These are phyloP conservation scores for Isotomurus palustris DNA, from an alignment of 2,888 invertebrate species.

Conservation along the genomic window DNA sequence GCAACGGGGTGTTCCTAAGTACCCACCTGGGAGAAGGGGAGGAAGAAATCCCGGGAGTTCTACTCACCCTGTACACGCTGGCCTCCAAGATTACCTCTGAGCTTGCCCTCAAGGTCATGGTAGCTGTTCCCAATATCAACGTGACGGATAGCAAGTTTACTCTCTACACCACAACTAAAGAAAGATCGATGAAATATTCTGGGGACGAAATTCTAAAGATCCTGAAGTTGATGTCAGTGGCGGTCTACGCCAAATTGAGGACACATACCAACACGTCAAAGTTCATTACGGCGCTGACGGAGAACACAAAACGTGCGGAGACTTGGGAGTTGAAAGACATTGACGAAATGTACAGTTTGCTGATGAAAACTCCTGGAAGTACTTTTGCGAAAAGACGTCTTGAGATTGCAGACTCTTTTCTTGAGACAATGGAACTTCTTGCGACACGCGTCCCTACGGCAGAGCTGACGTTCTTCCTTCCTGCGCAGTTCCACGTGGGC, in stretches of 20 bases:
- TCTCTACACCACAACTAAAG: neutral
- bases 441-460: neutral
- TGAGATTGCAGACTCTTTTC: neutral
- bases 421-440: neutral
- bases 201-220: neutral
- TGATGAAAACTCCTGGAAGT: neutral
- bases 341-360: neutral
- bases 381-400: too few species aligned
- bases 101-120: neutral
- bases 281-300: neutral
- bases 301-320: too few species aligned
- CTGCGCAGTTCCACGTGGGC: neutral
- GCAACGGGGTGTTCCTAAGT: too few species aligned
- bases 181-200: neutral
- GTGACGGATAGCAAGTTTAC: neutral
- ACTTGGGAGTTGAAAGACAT: neutral
- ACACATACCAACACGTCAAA: neutral
- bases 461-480: neutral
- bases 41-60: neutral
- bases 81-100: neutral
- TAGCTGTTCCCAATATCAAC: neutral
- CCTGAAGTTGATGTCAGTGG: neutral
- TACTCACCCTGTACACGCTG: neutral
- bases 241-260: neutral
- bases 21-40: too few species aligned